Base-by-base conservation (phyloP, 2,888 invertebrate species). In the Platycnemis pennipes region DNA sequence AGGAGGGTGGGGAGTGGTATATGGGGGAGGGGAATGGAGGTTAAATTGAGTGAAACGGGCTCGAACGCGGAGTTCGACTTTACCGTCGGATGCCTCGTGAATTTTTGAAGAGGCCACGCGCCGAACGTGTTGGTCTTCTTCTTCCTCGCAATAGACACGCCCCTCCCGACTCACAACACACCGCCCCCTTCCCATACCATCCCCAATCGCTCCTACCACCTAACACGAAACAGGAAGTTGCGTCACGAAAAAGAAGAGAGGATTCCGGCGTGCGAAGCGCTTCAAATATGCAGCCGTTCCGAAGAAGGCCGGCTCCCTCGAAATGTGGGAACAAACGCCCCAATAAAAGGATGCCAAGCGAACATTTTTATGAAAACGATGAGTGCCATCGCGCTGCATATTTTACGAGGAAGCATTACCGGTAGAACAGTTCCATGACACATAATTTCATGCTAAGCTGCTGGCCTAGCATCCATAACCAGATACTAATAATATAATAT, bases 81-180 rank as follows among this genome's bases (percentile, higher is more conserved):
- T 77, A 16, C 77, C 77, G 4, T 77, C 37, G 31, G 77, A 37
- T 37, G 31, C n/a, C 77, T 77, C 77, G 77, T 77, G 77, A 77
- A 77, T 77, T 77, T 77, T 77, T 77, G 77, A 77, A 77, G 77
- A 77, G 77, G 31, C 31, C 77, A 77, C 77, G 77, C 77, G 77
- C 77, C 37, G 13, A 77, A 1, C 63, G 22, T 7, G 26, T 5
- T 13, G 77, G 19, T 37, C 1, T 7, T 77, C 8, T 37, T 37
- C 37, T 69, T 8, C 69, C 31, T 31, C 69, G 31, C 31, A 22
- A 77, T 37, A 31, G 37, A 37, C 77, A 77, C 77, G 77, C 77
- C 77, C 77, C 69, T 8, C 19, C 77, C 4, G 77, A 3, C 63
- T 11, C 37, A 77, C 37, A 77, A 77, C 77, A 77, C 77, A 26